Base-by-base conservation (phyloP, 2,113 vertebrate species). In the Coregonus clupeaformis region DNA sequence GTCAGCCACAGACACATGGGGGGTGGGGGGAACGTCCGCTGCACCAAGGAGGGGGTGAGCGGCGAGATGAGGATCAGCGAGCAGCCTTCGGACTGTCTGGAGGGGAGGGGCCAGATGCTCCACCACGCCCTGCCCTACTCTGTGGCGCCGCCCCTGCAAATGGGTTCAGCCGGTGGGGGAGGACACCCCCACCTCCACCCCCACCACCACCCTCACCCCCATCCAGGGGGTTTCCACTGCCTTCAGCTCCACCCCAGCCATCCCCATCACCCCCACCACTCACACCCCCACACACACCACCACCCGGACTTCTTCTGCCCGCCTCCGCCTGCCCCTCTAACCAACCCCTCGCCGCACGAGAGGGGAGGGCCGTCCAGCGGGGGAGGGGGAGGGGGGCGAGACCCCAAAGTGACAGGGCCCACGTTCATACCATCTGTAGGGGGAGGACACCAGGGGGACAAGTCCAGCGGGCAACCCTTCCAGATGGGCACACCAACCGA, bases 351-450 rank as follows among this genome's bases (percentile, higher is more conserved):
- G 4, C 87, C 95, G 76, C 95, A 96, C 68, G 96, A 97, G 79
- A 52, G 49, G 49, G 94, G 96, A 74, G 92, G 88, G 22, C 74
- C 86, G 57, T 77, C 78, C 36, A 82, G 85, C 73, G 88, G 89
- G 1, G 42, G 42, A 52, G 49, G 49, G 49, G 49, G 14, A 52
- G 14, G 14, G 49, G 72, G 94, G 72, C 92, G 94, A 45, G 96
- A 98, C 78, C 90, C 94, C 66, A 97, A 97, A 90, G 90, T 95
- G 82, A 94, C 93, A 0, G 95, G 95, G 77, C 92, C 96, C 78
- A 98, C 97, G 5, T 94, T 96, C 74, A 95, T 97, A 90, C 95
- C 96, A 86, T 97, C 95, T 1, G 93, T 95, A 81, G 94, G 95
- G 24, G 93, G 94, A 82, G 94, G 95, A n/a, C 96, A 95, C 75